A percentile compares a stretch with the other conserved stretches of the same genome.
Conservation (phyloP, 2,888 invertebrate genomes). For the Hedychridium roseum region DNA sequence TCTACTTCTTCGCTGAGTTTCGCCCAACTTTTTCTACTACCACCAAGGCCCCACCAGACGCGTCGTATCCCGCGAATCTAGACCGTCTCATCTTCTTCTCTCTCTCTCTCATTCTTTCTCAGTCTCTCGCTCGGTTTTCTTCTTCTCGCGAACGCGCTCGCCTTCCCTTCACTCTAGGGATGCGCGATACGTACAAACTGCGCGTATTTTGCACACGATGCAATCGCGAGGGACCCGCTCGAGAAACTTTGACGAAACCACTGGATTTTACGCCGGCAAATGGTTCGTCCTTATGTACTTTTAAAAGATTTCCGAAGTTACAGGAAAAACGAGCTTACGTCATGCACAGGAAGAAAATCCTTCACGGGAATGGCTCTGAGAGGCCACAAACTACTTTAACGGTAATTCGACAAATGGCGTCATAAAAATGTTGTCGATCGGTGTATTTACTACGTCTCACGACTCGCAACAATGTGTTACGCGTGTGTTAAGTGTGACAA, state of each 20-base stretch:
- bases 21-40: slow-evolving; percentile 45
- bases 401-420: no score
- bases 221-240: background rate
- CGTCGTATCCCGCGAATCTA: slow-evolving; percentile 1
- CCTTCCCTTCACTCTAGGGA: slow-evolving; percentile 20
- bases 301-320: no score
- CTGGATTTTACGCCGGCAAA: no score
- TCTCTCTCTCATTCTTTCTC: slow-evolving; percentile 12
- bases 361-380: no score
- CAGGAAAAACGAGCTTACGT: no score
- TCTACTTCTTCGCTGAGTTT: slow-evolving; percentile 45
- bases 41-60: slow-evolving; percentile 8
- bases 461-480: no score
- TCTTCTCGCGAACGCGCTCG: slow-evolving; percentile 11
- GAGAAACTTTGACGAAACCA: background rate
- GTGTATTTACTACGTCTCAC: no score
- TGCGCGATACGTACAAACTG: slow-evolving; percentile 23
- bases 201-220: slow-evolving; percentile 6
- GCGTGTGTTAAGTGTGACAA: no score
- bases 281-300: no score
- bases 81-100: slow-evolving; percentile 1
- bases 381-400: no score
- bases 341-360: no score
- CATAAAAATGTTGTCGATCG: no score
- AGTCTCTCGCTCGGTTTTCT: slow-evolving; percentile 9